phyloP scores from a whole-genome alignment of 2,797 vertebrate genomes.

The Falco naumanni region DNA sequence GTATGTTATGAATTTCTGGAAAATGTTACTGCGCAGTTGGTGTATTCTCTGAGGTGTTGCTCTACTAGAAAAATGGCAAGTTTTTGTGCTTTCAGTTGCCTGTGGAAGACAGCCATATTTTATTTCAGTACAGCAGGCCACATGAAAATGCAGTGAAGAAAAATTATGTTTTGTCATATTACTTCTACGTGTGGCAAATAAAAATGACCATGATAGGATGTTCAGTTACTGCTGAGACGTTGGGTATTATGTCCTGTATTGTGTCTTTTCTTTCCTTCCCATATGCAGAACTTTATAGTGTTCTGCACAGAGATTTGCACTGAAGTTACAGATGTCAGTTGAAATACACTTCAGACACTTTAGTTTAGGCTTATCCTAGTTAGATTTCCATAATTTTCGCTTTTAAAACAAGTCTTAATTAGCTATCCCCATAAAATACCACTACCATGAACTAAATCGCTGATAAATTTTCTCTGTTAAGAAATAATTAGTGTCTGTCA shows the following conservation, averaged over 20 bases:
- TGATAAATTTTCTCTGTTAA: background rate
- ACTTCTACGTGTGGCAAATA: background rate
- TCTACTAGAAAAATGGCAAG: background rate
- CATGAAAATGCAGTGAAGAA: background rate
- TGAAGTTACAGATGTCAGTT: background rate
- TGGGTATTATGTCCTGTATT: background rate
- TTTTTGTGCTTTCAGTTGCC: background rate
- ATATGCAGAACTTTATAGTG: background rate
- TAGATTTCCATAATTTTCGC: background rate
- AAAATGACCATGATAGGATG: background rate
- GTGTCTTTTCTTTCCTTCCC: background rate
- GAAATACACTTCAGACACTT: background rate
- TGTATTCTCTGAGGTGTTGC: slow-evolving; percentile 8
- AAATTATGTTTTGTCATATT: background rate
- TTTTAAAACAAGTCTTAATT: background rate
- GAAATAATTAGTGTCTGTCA: background rate
- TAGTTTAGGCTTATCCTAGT: background rate
- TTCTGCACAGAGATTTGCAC: background rate
- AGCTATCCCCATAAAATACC: background rate
- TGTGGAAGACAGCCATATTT: background rate
- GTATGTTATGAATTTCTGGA: background rate
- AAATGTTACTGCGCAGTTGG: background rate
- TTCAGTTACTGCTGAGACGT: background rate
- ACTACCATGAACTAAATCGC: background rate
- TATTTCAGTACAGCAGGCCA: slow-evolving; percentile 14